These are phyloP conservation scores for Ptilodon capucinus DNA, from an alignment of 2,888 invertebrate species.

Conservation along the genomic window DNA sequence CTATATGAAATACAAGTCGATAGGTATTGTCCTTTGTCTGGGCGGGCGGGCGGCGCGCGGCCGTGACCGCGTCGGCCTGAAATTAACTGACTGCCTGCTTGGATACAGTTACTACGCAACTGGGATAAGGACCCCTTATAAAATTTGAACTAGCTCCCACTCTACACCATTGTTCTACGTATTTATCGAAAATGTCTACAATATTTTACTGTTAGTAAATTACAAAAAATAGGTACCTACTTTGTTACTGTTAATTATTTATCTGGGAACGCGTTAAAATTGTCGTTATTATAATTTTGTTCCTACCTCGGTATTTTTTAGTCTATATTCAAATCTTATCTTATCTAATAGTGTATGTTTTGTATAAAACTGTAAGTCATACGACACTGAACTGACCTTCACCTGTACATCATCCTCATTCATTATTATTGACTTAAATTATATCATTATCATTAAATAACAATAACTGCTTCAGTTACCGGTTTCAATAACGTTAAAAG, in stretches of 20 bases:
- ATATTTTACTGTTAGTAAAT: neutral
- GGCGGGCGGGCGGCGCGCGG: constrained; percentile 19
- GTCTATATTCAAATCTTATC: no score
- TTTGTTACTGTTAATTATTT: neutral
- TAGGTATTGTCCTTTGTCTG: constrained; percentile 26
- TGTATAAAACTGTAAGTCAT: no score
- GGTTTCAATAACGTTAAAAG: neutral
- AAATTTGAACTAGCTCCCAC: constrained; percentile 7
- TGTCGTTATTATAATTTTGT: neutral
- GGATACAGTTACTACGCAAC: constrained; percentile 22
- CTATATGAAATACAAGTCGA: constrained; percentile 6
- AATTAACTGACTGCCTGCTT: constrained; percentile 34
- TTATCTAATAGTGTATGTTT: no score
- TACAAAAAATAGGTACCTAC: neutral
- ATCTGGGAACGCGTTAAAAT: neutral
- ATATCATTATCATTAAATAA: no score
- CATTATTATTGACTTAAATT: no score
- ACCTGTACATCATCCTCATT: no score
- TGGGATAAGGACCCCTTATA: constrained; percentile 18
- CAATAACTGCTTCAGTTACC: no score
- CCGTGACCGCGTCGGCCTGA: constrained; percentile 39
- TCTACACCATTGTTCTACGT: constrained; percentile 3
- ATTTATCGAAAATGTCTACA: neutral
- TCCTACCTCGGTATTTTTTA: no score
- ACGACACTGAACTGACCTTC: no score